Base-by-base conservation (phyloP, 2,888 invertebrate genomes). In the Creontiades dilutus region DNA sequence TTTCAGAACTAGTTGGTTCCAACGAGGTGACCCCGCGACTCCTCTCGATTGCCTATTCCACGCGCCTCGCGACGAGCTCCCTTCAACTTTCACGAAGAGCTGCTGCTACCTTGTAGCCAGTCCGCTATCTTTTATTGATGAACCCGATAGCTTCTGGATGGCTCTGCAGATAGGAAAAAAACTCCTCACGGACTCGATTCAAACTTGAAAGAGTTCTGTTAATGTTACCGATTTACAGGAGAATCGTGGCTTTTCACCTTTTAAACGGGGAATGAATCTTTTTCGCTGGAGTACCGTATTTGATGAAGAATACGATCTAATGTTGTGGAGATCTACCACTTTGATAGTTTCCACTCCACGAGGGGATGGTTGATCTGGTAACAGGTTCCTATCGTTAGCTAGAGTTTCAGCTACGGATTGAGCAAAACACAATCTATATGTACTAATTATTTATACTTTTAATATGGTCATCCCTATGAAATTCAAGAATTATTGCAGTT, bases 121-220 rank as follows among this genome's bases (percentile, higher is more conserved):
- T 68, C 68, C 23, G 68, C 68, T 68, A 68, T 68, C 68, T 68
- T 68, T 68, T 68, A 68, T 68, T 68, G 68, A 68, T 68, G 68
- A 68, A 68, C 68, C 68, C 68, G 68, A 68, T 68, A 68, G 23
- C 68, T 68, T 68, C 68, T n/a, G 68, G 68, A 68, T 68, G 68
- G 68, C 23, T 12, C 23, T 19, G 7, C 68, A n/a, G n/a, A 14
- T 0, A 16, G n/a, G n/a, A 12, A 23, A 68, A 23, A 23, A 61
- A 0, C 61, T n/a, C 68, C 68, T 68, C 68, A 68, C 68, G 68
- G 68, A 68, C 68, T 68, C 68, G 68, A 23, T 12, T 11, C 27
- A 23, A 68, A 68, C 68, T 68, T 1, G 23, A 68, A 27, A 68
- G 68, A 68, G 68, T 68, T 68, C 27, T 23, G 68, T 68, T 68